Percentiles rank a stretch among this genome's conserved stretches.
Conservation (phyloP, 1,140 invertebrate species). For the Drosophila pseudoobscura region DNA sequence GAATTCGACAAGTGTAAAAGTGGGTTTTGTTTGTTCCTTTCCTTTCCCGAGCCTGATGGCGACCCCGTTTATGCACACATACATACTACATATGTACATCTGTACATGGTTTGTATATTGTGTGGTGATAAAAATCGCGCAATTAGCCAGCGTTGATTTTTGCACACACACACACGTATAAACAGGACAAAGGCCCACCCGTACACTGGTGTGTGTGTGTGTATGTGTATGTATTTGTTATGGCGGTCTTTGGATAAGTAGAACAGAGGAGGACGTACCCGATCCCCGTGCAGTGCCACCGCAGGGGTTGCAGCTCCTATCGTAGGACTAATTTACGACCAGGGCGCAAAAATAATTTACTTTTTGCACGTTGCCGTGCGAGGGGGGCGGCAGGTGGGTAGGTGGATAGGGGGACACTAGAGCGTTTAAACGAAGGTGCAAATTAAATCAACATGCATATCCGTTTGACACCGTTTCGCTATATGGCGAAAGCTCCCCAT, state of each 20-base stretch:
- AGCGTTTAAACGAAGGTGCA: conserved; percentile 77
- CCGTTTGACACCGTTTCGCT: conserved; percentile 78
- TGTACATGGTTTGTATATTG: conserved; percentile 12
- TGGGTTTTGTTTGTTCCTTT: conserved; percentile 9
- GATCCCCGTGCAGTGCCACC: too few species aligned
- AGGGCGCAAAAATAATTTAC: conserved; percentile 68
- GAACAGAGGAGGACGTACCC: conserved; percentile 25
- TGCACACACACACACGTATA: conserved; percentile 30
- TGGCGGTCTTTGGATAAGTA: conserved; percentile 29
- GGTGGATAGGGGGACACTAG: conserved; percentile 3
- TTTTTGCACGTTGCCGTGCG: conserved; percentile 23
- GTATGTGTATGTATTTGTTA: background rate
- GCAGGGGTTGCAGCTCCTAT: conserved; percentile 26
- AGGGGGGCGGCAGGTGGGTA: background rate
- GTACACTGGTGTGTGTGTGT: conserved; percentile 4
- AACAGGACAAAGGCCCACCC: conserved; percentile 51
- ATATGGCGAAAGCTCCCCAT: conserved; percentile 15
- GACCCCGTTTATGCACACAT: conserved; percentile 52
- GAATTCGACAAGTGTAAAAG: too few species aligned
- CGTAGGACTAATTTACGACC: conserved; percentile 70
- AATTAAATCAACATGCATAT: conserved; percentile 82
- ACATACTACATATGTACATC: conserved; percentile 45
- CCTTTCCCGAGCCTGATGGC: conserved; percentile 11
- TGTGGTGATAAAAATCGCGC: conserved; percentile 71
- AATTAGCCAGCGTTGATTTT: conserved; percentile 79